A percentile compares a stretch with the other conserved stretches of the same genome.
These are phyloP conservation scores for Drosophila setosimentum DNA, from an alignment of 2,888 invertebrate genomes.

Conservation along the genomic window DNA sequence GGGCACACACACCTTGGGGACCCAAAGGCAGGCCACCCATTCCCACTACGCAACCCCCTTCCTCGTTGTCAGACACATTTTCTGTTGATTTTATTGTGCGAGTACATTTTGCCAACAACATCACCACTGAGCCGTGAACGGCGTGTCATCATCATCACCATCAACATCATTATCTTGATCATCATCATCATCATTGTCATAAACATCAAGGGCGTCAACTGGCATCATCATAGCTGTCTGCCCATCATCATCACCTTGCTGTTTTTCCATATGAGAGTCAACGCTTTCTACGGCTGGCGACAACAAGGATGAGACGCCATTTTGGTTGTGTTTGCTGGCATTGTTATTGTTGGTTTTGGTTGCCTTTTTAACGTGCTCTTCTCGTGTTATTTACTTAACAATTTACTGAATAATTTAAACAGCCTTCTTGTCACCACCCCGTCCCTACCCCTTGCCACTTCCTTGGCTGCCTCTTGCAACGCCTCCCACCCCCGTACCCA, in stretches of 20 bases:
- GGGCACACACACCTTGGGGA: conserved; percentile 32
- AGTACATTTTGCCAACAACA: conserved; percentile 46
- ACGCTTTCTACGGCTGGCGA: conserved; percentile 19
- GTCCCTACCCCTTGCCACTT: conserved; percentile 38
- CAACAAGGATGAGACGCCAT: conserved; percentile 34
- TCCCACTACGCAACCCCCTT: neutral
- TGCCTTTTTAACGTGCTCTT: conserved; percentile 68
- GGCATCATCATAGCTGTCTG: conserved; percentile 33
- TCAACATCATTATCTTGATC: conserved; percentile 21
- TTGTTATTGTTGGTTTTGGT: conserved; percentile 46
- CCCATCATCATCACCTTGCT: conserved; percentile 38
- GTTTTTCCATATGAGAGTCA: conserved; percentile 46
- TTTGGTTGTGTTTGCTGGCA: conserved; percentile 35
- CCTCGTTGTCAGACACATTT: conserved; percentile 35
- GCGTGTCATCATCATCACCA: conserved; percentile 51
- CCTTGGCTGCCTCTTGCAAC: conserved; percentile 37
- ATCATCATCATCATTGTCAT: conserved; percentile 24
- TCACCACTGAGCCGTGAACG: conserved; percentile 63
- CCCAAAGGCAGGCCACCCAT: conserved; percentile 7
- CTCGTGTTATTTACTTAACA: conserved; percentile 80
- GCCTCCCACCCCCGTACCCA: neutral
- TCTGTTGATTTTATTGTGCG: conserved; percentile 72
- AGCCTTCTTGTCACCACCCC: conserved; percentile 19
- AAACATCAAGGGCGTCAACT: conserved; percentile 10
- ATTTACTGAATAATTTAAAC: conserved; percentile 81